Evolutionary conservation across 2,797 vertebrate species (phyloP), one percentile per base, ranked within the genome.

Genomic region (Tinamus major): DNA sequence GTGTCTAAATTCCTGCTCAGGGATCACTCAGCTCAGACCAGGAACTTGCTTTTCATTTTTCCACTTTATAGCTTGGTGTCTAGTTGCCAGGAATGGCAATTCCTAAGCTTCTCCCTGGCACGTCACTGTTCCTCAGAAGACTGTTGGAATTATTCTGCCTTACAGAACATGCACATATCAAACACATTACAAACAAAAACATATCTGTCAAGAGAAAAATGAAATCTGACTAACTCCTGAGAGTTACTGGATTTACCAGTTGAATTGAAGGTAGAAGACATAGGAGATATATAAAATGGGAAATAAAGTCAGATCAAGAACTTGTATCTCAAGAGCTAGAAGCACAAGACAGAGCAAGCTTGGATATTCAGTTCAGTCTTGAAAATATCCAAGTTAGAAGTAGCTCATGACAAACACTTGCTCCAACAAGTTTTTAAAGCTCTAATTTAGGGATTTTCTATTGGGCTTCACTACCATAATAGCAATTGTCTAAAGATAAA

Each of bases 361-460:
- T 19, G 18, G 23, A 79, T 69, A 26, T 19, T 58, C 62, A 42
- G 17, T n/a, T 83, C 7, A 49, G 64, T 49, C 42, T 88, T 85
- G 0, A 2, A 71, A 91, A 89, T 44, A 87, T 2, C 9, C 10
- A 41, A 0, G 0, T 49, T 46, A 75, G 21, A 85, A 83, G 5
- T 26, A 83, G 24, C 15, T 64, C 24, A 83, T 42, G 44, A 68
- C 4, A 94, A 92, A 71, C 9, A 68, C 8, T 58, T 90, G 21
- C 39, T 71, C 3, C 1, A 91, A 56, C 9, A 61, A 55, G 15
- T 67, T 92, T 69, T 80, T 68, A 58, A 65, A 91, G 65, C 33
- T 6, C 4, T 23, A 71, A 71, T 64, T 71, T 68, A 69, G 15
- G 31, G 75, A 89, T 75, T 78, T 71, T 17, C 41, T n/a, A 9